A percentile compares a stretch with the other conserved stretches of the same genome.
phyloP scores from a whole-genome alignment of 2,113 vertebrate genomes.

The Rallus limicola region DNA sequence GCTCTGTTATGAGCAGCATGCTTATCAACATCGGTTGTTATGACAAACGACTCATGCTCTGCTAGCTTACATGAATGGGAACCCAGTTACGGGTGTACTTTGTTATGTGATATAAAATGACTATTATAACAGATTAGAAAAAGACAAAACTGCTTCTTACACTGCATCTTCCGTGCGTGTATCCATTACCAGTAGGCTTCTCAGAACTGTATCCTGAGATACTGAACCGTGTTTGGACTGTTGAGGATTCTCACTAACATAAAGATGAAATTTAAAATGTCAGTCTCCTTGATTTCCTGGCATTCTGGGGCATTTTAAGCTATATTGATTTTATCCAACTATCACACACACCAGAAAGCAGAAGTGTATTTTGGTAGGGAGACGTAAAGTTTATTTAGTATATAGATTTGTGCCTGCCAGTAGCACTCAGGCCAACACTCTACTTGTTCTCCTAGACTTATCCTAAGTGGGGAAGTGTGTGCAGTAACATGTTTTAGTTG shows the following conservation, averaged over 20 bases:
- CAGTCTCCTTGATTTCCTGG: background rate
- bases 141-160: background rate
- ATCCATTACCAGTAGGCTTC: background rate
- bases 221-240: background rate
- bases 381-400: background rate
- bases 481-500: background rate
- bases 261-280: background rate
- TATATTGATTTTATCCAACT: background rate
- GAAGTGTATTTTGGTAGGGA: background rate
- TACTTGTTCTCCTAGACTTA: background rate
- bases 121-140: background rate
- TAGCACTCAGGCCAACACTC: background rate
- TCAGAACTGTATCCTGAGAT: background rate
- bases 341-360: background rate
- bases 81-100: background rate
- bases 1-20: background rate
- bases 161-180: background rate
- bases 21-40: background rate
- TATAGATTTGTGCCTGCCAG: too few species aligned
- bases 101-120: background rate
- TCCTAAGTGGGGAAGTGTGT: background rate
- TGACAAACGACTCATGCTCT: background rate
- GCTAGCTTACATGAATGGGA: background rate
- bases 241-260: background rate
- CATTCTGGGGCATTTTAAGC: background rate